These are phyloP conservation scores for Anhinga anhinga DNA, from an alignment of 2,113 vertebrate species.

Conservation along the genomic window DNA sequence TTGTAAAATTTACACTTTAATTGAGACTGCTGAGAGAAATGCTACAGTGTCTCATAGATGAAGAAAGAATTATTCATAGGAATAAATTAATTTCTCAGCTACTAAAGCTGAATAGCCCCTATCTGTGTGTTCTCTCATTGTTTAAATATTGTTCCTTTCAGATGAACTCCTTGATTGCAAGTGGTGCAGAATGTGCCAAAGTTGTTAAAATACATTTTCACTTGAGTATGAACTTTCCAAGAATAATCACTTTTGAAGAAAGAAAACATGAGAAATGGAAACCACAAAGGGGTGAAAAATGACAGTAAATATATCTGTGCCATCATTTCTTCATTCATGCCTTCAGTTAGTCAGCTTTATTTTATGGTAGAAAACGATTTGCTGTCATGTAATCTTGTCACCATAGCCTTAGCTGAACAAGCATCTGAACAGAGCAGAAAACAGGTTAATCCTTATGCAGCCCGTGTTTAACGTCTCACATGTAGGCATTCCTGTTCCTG, in stretches of 20 bases:
- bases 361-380: constrained; percentile 1
- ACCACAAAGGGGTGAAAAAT: neutral
- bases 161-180: neutral
- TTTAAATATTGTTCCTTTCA: neutral
- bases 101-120: neutral
- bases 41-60: neutral
- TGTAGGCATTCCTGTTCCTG: rapidly evolving
- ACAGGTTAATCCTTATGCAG: neutral
- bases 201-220: neutral
- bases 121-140: neutral
- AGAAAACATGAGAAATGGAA: neutral
- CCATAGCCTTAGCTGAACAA: neutral
- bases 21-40: neutral
- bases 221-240: neutral
- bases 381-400: neutral
- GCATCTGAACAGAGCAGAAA: neutral
- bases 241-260: neutral
- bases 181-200: neutral
- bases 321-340: neutral
- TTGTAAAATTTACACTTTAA: neutral
- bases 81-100: neutral
- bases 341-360: neutral
- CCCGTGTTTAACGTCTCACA: neutral
- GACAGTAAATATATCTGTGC: neutral
- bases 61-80: neutral